Percentiles rank a stretch among this genome's conserved stretches.
phyloP scores from a whole-genome alignment of 1,140 invertebrate genomes.

The Drosophila baimaii region DNA sequence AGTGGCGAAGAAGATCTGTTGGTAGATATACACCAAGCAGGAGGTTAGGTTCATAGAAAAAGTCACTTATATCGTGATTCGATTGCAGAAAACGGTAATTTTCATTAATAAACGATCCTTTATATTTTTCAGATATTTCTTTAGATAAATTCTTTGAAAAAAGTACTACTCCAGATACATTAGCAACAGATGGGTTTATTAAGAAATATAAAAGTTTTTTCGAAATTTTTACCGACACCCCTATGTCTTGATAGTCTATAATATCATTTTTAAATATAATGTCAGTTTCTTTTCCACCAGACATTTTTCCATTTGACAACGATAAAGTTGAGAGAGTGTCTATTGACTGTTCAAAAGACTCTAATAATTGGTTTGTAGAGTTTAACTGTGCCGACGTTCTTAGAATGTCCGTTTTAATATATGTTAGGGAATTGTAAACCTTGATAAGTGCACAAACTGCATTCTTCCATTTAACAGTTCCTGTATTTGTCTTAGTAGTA shows the following conservation, averaged over 20 bases:
- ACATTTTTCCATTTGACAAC: background rate
- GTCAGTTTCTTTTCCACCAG: background rate
- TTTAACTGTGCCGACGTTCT: slow-evolving; percentile 85
- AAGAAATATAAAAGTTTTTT: slow-evolving; percentile 85
- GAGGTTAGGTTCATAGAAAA: slow-evolving; percentile 85
- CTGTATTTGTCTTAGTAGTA: background rate
- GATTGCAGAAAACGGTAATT: slow-evolving; percentile 84
- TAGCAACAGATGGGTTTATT: slow-evolving; percentile 85
- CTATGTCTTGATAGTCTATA: slow-evolving; percentile 63
- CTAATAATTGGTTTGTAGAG: slow-evolving; percentile 86
- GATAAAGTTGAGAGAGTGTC: slow-evolving; percentile 52
- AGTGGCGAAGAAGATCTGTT: slow-evolving; percentile 77
- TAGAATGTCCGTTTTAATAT: slow-evolving; percentile 84
- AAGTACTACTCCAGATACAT: slow-evolving; percentile 86
- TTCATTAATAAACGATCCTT: slow-evolving; percentile 84
- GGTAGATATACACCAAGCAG: slow-evolving; percentile 86
- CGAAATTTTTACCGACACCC: slow-evolving; percentile 69
- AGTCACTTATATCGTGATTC: slow-evolving; percentile 84
- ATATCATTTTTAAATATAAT: slow-evolving; percentile 29
- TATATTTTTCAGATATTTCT: slow-evolving; percentile 4
- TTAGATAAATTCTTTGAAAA: slow-evolving; percentile 43
- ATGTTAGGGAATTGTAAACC: slow-evolving; percentile 85
- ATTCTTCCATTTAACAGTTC: slow-evolving; percentile 23
- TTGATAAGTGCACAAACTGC: slow-evolving; percentile 84
- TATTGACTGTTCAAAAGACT: slow-evolving; percentile 84